Percentiles rank a stretch among this genome's conserved stretches.
Evolutionary conservation across 2,888 invertebrate species (phyloP).

Genomic region (Saturnia pavonia): DNA sequence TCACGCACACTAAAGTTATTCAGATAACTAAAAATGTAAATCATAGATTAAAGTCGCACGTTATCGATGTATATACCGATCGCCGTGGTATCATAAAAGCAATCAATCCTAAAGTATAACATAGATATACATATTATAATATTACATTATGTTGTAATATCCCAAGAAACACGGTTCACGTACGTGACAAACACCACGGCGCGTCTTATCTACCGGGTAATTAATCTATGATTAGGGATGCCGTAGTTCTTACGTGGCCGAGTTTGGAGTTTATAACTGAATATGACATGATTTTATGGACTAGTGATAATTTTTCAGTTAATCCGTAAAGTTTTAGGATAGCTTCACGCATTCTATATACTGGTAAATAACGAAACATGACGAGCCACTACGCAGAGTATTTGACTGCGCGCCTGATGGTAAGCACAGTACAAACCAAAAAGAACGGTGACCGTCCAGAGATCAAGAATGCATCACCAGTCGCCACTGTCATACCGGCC

Average conservation of each 20-base stretch:
- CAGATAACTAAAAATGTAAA: not conserved
- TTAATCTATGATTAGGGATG: conserved; percentile 17
- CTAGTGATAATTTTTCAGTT: no score
- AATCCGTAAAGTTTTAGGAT: no score
- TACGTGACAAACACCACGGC: conserved; percentile 30
- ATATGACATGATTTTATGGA: not conserved
- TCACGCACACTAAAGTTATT: not conserved
- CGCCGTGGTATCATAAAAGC: not conserved
- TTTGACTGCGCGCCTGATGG: no score
- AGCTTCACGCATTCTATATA: not conserved
- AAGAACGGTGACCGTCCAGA: no score
- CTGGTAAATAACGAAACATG: not conserved
- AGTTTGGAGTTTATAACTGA: not conserved
- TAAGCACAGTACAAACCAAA: no score
- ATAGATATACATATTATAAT: not conserved
- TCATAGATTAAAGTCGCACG: not conserved
- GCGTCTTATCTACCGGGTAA: conserved; percentile 15
- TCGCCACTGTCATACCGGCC: no score
- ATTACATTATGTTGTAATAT: not conserved
- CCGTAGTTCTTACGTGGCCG: not conserved
- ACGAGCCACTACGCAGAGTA: no score
- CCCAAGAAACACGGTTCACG: conserved; percentile 19
- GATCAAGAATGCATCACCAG: no score
- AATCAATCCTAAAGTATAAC: not conserved
- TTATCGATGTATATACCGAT: not conserved